phyloP scores from a whole-genome alignment of 2,113 vertebrate genomes.

The Scolopax mira region DNA sequence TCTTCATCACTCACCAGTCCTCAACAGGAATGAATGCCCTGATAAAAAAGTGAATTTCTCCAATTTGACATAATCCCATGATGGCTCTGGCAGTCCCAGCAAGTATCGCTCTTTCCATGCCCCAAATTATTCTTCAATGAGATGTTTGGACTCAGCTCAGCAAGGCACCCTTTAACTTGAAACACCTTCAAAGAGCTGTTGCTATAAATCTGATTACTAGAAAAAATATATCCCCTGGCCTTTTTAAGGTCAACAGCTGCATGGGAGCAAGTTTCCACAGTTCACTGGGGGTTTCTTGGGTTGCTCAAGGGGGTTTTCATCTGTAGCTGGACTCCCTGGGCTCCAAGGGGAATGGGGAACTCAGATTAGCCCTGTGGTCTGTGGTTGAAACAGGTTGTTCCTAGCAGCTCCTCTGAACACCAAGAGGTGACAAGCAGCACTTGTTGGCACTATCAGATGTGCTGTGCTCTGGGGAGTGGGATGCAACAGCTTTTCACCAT shows the following conservation, averaged over 20 bases:
- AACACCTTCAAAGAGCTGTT: not conserved
- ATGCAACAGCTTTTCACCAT: not conserved
- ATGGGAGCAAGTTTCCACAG: rapidly evolving
- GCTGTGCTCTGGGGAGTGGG: not conserved
- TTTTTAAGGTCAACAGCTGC: not conserved
- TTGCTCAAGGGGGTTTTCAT: not conserved
- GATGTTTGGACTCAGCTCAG: not conserved
- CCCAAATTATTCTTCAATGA: not conserved
- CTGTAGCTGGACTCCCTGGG: not conserved
- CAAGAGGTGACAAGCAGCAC: not conserved
- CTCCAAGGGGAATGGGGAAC: not conserved
- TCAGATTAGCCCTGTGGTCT: not conserved
- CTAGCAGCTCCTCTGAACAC: not conserved
- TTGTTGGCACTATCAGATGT: rapidly evolving
- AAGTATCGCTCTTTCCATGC: not conserved
- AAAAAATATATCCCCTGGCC: not conserved
- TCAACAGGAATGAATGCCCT: not conserved
- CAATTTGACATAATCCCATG: not conserved
- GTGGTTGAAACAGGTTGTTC: not conserved
- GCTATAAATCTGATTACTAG: not conserved
- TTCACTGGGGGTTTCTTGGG: not conserved
- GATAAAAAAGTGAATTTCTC: not conserved
- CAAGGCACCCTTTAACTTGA: not conserved
- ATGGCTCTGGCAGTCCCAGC: not conserved
- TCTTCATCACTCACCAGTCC: not conserved